Percentiles rank a stretch among this genome's conserved stretches.
Evolutionary conservation across 2,888 invertebrate genomes (phyloP).

Genomic region (Muscina levida): DNA sequence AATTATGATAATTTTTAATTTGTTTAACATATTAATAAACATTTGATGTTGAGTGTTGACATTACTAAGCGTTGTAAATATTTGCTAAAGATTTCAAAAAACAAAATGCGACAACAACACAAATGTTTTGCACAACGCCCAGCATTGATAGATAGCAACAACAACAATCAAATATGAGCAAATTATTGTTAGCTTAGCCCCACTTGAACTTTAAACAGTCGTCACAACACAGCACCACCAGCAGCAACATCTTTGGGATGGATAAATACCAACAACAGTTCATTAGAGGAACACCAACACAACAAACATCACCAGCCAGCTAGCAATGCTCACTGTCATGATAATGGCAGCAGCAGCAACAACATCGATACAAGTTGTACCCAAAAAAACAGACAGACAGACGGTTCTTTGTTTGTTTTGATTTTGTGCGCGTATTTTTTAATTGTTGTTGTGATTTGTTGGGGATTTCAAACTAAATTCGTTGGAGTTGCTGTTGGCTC

Average conservation of each 20-base stretch:
- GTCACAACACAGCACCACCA: not conserved
- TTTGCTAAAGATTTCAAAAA: slow-evolving; percentile 10
- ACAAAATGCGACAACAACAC: not conserved
- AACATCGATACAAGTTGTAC: too few relatives aligned
- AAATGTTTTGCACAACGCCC: slow-evolving; percentile 25
- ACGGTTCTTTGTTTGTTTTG: slow-evolving; percentile 57
- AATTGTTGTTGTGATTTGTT: slow-evolving; percentile 41
- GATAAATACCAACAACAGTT: slow-evolving; percentile 6
- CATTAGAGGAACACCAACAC: not conserved
- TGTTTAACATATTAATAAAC: too few relatives aligned
- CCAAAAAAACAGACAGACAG: too few relatives aligned
- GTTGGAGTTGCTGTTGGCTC: not conserved
- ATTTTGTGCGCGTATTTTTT: slow-evolving; percentile 28
- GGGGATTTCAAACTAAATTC: slow-evolving; percentile 21
- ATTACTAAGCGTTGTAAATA: slow-evolving; percentile 11
- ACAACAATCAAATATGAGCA: slow-evolving; percentile 4
- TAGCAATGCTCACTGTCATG: not conserved
- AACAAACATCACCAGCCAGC: not conserved
- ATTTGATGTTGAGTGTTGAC: too few relatives aligned
- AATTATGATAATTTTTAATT: too few relatives aligned
- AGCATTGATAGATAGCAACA: slow-evolving; percentile 23
- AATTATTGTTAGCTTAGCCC: slow-evolving; percentile 51
- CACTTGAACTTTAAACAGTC: slow-evolving; percentile 62
- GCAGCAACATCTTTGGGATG: not conserved
- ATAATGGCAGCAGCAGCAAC: not conserved